Evolutionary conservation across 2,888 invertebrate species (phyloP).

Genomic region (Odontomyia ornata): DNA sequence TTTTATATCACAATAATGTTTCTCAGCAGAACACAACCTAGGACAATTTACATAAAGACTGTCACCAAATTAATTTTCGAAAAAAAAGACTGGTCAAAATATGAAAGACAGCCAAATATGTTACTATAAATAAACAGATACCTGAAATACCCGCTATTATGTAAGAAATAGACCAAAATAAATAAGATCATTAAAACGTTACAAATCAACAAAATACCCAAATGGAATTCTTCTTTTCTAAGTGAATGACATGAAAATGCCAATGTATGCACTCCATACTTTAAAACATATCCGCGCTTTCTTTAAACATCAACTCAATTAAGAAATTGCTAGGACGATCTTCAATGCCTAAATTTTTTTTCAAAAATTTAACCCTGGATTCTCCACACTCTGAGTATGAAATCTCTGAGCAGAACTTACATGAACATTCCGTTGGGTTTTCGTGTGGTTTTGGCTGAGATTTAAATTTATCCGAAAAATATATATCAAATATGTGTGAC

Average conservation of each 20-base stretch:
- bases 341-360: background rate
- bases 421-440: background rate
- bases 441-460: background rate
- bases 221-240: background rate
- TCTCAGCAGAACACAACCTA: no score
- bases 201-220: background rate
- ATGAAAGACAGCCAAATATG: background rate
- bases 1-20: no score
- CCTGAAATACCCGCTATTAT: background rate
- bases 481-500: slow-evolving; percentile 46
- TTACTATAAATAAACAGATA: background rate
- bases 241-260: background rate
- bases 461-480: slow-evolving; percentile 31
- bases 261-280: background rate
- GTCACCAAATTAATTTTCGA: no score
- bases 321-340: slow-evolving; percentile 23
- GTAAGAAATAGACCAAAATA: background rate
- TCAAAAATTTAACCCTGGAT: slow-evolving; percentile 26
- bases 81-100: background rate
- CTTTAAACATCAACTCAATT: slow-evolving; percentile 9
- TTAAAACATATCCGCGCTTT: background rate
- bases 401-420: background rate
- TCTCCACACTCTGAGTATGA: background rate
- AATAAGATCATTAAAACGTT: slow-evolving; percentile 6
- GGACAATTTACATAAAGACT: no score